Base-by-base conservation (phyloP, 2,113 vertebrate genomes). In the Tauraco erythrolophus region DNA sequence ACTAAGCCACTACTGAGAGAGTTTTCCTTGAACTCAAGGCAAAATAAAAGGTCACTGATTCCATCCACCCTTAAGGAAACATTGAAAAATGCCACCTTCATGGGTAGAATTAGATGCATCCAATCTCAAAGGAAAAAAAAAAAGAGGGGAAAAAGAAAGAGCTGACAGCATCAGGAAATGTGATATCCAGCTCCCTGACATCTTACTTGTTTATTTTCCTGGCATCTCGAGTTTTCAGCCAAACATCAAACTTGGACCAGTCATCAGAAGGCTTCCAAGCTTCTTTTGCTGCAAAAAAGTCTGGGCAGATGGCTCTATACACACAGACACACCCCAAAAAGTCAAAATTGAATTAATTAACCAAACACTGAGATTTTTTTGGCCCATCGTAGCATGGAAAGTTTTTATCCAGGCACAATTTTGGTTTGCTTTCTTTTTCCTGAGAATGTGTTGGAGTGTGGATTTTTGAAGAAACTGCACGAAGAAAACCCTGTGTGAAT, bases 211-310 rank as follows among this genome's bases (percentile, higher is more conserved):
- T 97, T 7, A 98, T 98, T 64, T 98, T 97, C 21, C 97, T 98
- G 62, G 98, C 91, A 66, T 98, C 97, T 94, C n/a, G 98, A 61
- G 98, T 98, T 84, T 99, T 97, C 43, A 99, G 50, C 98, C 99
- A 99, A 35, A 98, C 94, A 3, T 97, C 61, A 75, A 99, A 99
- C 19, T n/a, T 96, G 45, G 98, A 97, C 97, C 94, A 97, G 94
- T 99, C 98, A 30, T 87, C 10, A 48, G 98, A 96, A 84, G 98
- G 95, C 19, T 89, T 96, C 98, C 99, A 99, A 0, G 98, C 92
- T 66, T 98, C 97, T 93, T 98, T 97, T 46, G 98, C 98, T 31
- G 96, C 88, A 81, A 97, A 99, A 95, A 99, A 98, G 84, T 99
- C 98, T 65, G 98, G 98, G 66, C 98, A 98, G 43, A 99, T 96